Base-by-base conservation (phyloP, 2,797 vertebrate species). In the Gorsachius magnificus region DNA sequence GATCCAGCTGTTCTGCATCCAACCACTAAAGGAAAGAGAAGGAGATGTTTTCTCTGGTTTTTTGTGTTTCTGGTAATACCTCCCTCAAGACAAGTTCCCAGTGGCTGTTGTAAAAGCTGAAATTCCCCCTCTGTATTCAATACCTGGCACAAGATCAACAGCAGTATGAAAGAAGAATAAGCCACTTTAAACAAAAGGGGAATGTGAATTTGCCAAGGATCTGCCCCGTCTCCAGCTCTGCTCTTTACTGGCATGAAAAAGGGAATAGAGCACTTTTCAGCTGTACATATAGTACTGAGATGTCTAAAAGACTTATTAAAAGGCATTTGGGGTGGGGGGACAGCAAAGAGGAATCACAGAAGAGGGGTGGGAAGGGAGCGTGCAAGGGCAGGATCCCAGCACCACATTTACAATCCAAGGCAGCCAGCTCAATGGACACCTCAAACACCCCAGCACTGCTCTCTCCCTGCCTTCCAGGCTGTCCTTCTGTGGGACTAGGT, bases 391-490 rank as follows among this genome's bases (percentile, higher is more conserved):
- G 13, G 10, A 18, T 78, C 16, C 14, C 36, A 64, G 54, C 35
- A 71, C n/a, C 11, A 83, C 16, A 26, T 64, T 63, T 35, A 10
- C 22, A 61, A 10, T 29, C 25, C 77, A 57, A 82, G n/a, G 33
- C 36, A 91, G 35, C 8, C 28, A 69, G 22, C 9, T 83, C 41
- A 65, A 28, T 9, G 3, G 6, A 45, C 54, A 38, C 18, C n/a
- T 79, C 63, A 60, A 80, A 29, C 6, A 6, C 17, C 1, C 6
- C 0, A 0, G 35, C 35, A 25, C 38, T 43, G 20, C 10, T 88
- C 26, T 28, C 29, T 93, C 45, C 12, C 11, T 82, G 70, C 24
- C 15, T 81, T 75, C 21, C 31, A 66, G 36, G 12, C 17, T 24
- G 19, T n/a, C 8, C 9, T 16, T 51, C 45, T 75, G 31, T 4